Conservation (phyloP, 2,113 vertebrate genomes). For the Atlantisia rogersi region DNA sequence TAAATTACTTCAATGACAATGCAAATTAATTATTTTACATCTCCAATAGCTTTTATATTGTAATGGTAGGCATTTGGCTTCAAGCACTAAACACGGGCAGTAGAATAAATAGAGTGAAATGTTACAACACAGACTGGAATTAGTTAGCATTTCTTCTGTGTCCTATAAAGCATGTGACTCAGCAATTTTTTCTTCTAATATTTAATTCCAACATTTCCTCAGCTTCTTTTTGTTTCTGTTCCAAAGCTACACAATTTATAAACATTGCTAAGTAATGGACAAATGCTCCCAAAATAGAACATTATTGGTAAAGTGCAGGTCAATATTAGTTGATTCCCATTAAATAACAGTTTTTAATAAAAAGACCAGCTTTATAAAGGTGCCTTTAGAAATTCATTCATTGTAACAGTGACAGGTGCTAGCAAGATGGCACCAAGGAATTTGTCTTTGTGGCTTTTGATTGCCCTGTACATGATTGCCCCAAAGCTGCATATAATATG, state of each 20-base stretch:
- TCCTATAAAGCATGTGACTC: neutral
- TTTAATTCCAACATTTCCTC: neutral
- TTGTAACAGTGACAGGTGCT: neutral
- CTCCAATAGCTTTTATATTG: neutral
- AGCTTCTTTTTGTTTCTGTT: neutral
- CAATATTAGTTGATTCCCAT: neutral
- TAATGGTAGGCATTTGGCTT: neutral
- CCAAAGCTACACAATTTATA: neutral
- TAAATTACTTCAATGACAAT: neutral
- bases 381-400: neutral
- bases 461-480: neutral
- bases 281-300: neutral
- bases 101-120: neutral
- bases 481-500: neutral
- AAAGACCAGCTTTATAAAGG: neutral
- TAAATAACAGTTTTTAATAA: neutral
- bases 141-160: neutral
- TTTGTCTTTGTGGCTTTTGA: neutral
- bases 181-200: neutral
- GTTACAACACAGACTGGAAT: neutral
- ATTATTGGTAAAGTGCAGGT: neutral
- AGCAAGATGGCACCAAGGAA: neutral
- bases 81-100: neutral
- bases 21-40: neutral
- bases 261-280: neutral